Conservation (phyloP, 2,888 invertebrate genomes). For the Eubasilissa splendida region DNA sequence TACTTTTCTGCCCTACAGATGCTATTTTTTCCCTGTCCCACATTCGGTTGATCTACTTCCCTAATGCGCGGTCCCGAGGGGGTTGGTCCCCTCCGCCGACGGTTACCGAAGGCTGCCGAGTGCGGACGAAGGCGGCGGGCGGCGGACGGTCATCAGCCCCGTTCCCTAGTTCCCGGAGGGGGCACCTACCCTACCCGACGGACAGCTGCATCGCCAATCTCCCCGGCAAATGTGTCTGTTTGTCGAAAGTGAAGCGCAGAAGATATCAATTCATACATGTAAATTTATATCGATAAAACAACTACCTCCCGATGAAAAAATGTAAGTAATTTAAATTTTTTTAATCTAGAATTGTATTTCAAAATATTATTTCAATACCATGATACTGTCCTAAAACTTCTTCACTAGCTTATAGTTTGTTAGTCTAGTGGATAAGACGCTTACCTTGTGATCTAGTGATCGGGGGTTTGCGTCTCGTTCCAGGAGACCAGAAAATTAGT, state of each 20-base stretch:
- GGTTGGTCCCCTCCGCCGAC: conserved; percentile 5
- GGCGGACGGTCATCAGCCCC: conserved; percentile 38
- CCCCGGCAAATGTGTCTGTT: background rate
- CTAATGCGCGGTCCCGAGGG: conserved; percentile 10
- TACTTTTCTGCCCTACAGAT: background rate
- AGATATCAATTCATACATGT: background rate
- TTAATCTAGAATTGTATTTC: too few relatives aligned
- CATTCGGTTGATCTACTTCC: conserved; percentile 31
- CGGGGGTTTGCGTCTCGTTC: too few relatives aligned
- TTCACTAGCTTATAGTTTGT: too few relatives aligned
- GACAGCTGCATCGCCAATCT: conserved; percentile 16
- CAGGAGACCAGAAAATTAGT: too few relatives aligned
- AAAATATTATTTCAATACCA: too few relatives aligned
- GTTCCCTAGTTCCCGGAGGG: conserved; percentile 28
- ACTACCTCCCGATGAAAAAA: too few relatives aligned
- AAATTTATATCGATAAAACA: too few relatives aligned
- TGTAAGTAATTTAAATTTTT: too few relatives aligned
- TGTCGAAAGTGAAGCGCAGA: background rate
- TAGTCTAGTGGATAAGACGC: too few relatives aligned
- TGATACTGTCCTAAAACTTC: too few relatives aligned
- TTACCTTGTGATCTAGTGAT: too few relatives aligned
- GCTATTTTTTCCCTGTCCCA: conserved; percentile 26
- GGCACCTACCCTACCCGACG: background rate
- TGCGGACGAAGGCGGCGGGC: conserved; percentile 10
- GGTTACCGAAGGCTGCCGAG: conserved; percentile 29